These are phyloP conservation scores for Palaemon carinicauda DNA, from an alignment of 1,140 invertebrate genomes.

Conservation along the genomic window DNA sequence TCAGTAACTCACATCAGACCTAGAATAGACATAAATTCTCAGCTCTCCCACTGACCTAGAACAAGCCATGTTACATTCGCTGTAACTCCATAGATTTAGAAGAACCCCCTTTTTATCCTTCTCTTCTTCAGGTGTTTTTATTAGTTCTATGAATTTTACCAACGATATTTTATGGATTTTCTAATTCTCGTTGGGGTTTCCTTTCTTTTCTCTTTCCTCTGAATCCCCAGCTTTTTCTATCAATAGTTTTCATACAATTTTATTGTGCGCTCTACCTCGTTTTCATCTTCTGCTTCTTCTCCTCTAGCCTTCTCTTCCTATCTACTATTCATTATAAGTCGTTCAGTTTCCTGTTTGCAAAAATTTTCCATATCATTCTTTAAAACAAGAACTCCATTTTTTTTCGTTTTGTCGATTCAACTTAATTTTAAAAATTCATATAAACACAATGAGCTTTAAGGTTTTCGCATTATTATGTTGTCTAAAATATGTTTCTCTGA, in stretches of 20 bases:
- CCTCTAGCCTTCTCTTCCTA: neutral
- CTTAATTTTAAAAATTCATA: no score
- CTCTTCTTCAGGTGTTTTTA: neutral
- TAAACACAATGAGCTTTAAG: no score
- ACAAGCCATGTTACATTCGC: neutral
- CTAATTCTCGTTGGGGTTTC: no score
- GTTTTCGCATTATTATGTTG: no score
- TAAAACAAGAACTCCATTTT: no score
- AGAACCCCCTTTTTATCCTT: neutral
- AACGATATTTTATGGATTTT: neutral
- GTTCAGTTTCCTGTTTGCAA: neutral
- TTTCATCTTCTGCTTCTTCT: neutral
- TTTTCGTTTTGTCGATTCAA: no score
- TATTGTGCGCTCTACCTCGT: no score
- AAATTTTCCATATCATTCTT: no score
- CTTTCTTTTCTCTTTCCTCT: neutral
- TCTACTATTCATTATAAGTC: neutral
- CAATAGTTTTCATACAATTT: neutral
- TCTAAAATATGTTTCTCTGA: no score
- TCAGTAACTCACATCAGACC: neutral
- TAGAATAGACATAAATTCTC: neutral
- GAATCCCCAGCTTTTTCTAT: neutral
- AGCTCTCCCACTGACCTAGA: neutral
- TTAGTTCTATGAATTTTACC: neutral
- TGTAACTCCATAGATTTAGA: no score